Evolutionary conservation across 2,888 invertebrate genomes (phyloP).

Genomic region (Flabesymbios commensalis): DNA sequence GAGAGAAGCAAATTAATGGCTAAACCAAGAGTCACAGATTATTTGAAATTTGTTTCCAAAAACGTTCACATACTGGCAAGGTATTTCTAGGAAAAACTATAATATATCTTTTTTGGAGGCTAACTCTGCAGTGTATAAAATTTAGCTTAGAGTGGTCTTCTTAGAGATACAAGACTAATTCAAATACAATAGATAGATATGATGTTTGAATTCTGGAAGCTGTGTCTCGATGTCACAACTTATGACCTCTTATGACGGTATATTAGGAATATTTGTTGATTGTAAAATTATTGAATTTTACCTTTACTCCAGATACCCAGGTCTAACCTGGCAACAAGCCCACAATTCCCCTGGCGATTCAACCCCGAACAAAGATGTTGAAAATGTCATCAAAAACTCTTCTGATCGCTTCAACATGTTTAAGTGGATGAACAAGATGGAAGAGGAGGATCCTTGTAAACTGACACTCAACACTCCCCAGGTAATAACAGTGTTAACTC

Average conservation of each 20-base stretch:
- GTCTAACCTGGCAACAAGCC: slow-evolving; percentile 56
- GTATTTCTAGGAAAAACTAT: slow-evolving; percentile 41
- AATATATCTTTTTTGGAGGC: too few relatives aligned
- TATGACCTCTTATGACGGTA: too few relatives aligned
- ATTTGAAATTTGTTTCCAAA: slow-evolving; percentile 46
- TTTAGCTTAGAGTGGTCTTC: too few relatives aligned
- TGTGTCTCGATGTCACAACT: too few relatives aligned
- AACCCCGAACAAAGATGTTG: slow-evolving; percentile 32
- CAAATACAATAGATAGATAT: background rate
- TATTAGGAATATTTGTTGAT: background rate
- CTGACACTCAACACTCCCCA: too few relatives aligned
- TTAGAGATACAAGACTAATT: too few relatives aligned
- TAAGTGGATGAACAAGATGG: slow-evolving; percentile 47
- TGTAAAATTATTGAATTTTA: background rate
- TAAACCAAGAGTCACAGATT: slow-evolving; percentile 5
- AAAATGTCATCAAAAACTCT: too few relatives aligned
- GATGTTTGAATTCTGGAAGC: background rate
- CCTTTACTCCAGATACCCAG: slow-evolving; percentile 45
- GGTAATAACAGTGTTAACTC: too few relatives aligned
- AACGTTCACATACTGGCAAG: slow-evolving; percentile 53
- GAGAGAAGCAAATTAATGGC: slow-evolving; percentile 8
- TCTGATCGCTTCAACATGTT: background rate
- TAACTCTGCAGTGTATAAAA: too few relatives aligned
- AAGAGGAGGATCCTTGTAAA: slow-evolving; percentile 43
- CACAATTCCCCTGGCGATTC: slow-evolving; percentile 44